Evolutionary conservation across 2,888 invertebrate genomes (phyloP), one percentile per base, ranked within the genome.

Genomic region (Clunio marinus): DNA sequence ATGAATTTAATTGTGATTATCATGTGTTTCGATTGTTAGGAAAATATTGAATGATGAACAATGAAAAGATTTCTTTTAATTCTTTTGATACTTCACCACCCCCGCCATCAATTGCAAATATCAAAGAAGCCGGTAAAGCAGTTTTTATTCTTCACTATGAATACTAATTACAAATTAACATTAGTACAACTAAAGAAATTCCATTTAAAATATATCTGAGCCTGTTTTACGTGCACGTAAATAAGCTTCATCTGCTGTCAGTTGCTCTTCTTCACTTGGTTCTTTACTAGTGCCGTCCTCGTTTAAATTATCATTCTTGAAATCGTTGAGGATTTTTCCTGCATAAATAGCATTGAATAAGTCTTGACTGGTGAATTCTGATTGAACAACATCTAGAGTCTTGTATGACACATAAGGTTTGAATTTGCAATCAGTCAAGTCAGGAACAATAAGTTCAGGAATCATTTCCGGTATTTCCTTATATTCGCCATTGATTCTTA

Each of bases 391-490:
- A 69, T 91, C 87, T 2, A 85, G 83, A 0, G 85, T 83, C 77
- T 85, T 86, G 77, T 97, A 98, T 0, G 96, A 92, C 0, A 98
- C 97, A 74, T 99, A 99, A 0, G 98, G 95, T 77, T 93, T 94
- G 20, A 99, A 79, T 79, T 88, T 80, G 75, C 89, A 98, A 72
- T 82, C 86, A 71, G 83, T 86, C 24, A 99, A 79, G 77, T 96
- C 88, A 0, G 98, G 98, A 1, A 98, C 96, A 69, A 98, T 85
- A 15, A 98, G 76, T 75, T 96, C 91, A 0, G 97, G 96, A 71
- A 93, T 84, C 87, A 88, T 94, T 82, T 97, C 96, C 1, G 90
- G 89, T 2, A 97, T 80, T 13, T 76, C 73, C 1, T 85, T 77
- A 74, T 82, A 88, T 71, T 82, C 81, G 0, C 83, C 84, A 59